Evolutionary conservation across 2,888 invertebrate species (phyloP).

Genomic region (Gastrophysa polygoni): DNA sequence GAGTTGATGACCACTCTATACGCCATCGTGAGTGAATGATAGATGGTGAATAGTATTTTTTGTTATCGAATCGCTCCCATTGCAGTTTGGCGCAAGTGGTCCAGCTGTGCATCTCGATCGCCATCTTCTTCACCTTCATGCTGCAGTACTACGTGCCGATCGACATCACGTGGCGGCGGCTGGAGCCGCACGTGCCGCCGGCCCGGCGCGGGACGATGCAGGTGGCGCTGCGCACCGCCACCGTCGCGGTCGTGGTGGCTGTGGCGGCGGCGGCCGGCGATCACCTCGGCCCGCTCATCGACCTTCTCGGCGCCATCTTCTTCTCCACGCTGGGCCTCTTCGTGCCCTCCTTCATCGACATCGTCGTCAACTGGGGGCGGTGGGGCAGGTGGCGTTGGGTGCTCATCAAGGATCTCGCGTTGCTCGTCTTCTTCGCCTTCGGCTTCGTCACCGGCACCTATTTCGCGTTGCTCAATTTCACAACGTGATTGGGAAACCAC

Average conservation of each 20-base stretch:
- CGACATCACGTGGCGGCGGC: slow-evolving; percentile 84
- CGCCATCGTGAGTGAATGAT: no score
- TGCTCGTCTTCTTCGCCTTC: slow-evolving; percentile 68
- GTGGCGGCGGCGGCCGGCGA: slow-evolving; percentile 69
- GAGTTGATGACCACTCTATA: no score
- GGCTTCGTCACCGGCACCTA: slow-evolving; percentile 71
- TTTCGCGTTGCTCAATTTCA: slow-evolving; percentile 47
- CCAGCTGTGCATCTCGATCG: slow-evolving; percentile 82
- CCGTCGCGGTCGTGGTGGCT: slow-evolving; percentile 65
- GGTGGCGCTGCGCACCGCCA: slow-evolving; percentile 60
- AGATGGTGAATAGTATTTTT: no score
- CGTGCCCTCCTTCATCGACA: slow-evolving; percentile 76
- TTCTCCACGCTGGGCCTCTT: slow-evolving; percentile 72
- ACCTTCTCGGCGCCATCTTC: slow-evolving; percentile 82
- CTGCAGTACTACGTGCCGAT: slow-evolving; percentile 94
- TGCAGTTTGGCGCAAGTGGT: slow-evolving; percentile 76
- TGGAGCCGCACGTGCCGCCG: slow-evolving; percentile 61
- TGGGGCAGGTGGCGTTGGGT: slow-evolving; percentile 71
- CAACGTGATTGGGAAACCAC: background rate
- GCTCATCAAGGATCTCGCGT: slow-evolving; percentile 68
- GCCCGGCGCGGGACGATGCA: slow-evolving; percentile 62
- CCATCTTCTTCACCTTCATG: slow-evolving; percentile 91
- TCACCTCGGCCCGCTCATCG: slow-evolving; percentile 84
- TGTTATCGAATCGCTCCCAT: no score
- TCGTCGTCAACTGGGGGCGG: slow-evolving; percentile 71